Evolutionary conservation across 30 jellyfish, hydroid and myxozoan genomes (phyloP), one percentile per base, ranked within the genome.

Genomic region (Cassiopea andromeda): DNA sequence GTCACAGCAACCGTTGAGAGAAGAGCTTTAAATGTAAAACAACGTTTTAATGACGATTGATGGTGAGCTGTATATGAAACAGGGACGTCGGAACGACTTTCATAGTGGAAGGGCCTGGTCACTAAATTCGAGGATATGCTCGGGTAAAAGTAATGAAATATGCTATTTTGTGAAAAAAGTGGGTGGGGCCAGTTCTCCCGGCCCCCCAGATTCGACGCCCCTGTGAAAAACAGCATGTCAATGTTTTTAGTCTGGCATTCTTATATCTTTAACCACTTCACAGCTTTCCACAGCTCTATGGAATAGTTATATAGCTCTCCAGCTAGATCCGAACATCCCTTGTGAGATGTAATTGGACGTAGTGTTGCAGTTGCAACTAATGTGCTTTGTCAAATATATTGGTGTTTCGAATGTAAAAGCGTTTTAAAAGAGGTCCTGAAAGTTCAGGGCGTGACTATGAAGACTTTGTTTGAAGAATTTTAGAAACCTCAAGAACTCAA

Each of bases 361-460:
- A 64, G 15, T 64, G 73, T 64, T 2, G 27, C 8, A 27, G 15
- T 64, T 64, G 2, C 27, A 16, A 2, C 43, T 17, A 64, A 64
- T 2, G 38, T 64, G 79, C 45, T 4, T 43, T 70, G 7, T 38
- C 79, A 70, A 19, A 70, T 1, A 54, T 54, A 70, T n/a, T 70
- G 15, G 38, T 27, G 38, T 27, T 27, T 16, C 2, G 50, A 5
- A 70, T 50, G 50, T 43, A 43, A 70, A 3, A 2, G 79, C 27
- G 79, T 70, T 70, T 70, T 70, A 59, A 70, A 16, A 70, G 57
- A 70, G 79, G 15, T 16, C n/a, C n/a, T 43, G 79, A 54, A 6
- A 4, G 18, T 70, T 27, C 38, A 27, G 49, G 79, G 79, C 27
- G 79, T 70, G 79, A 5, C 79, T n/a, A 4, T 1, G n/a, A 18